These are phyloP conservation scores for Baryphthengus martii DNA, from an alignment of 2,113 vertebrate genomes.

Conservation along the genomic window DNA sequence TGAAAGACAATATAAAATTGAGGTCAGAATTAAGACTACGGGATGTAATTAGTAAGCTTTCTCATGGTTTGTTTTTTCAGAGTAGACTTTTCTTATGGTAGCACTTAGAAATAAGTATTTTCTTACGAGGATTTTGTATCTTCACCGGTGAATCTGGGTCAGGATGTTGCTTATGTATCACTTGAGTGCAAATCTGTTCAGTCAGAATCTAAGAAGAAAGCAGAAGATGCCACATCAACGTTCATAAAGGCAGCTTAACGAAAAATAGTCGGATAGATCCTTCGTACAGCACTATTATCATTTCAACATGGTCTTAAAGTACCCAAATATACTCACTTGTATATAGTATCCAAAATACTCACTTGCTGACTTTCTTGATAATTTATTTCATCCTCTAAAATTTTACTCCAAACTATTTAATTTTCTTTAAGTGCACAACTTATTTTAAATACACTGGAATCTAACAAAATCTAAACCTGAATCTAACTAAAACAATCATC, in stretches of 20 bases:
- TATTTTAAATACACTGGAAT: not conserved
- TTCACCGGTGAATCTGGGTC: constrained; percentile 96
- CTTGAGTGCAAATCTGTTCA: constrained; percentile 96
- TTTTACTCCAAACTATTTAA: not conserved
- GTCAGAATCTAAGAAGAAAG: constrained; percentile 85
- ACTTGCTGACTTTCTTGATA: not conserved
- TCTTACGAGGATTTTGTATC: constrained; percentile 98
- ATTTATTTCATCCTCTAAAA: not conserved
- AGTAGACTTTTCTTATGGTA: not conserved
- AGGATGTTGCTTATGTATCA: constrained; percentile 96
- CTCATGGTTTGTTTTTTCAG: not conserved
- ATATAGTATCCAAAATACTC: not conserved
- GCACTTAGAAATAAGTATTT: not conserved
- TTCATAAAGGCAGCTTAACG: not conserved
- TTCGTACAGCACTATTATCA: not conserved
- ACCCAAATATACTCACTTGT: no score
- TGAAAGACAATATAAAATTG: not conserved
- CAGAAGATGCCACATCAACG: not conserved
- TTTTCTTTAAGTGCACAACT: not conserved
- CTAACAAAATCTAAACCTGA: not conserved
- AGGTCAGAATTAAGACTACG: not conserved
- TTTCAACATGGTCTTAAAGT: not conserved
- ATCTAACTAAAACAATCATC: not conserved
- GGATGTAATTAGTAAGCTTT: not conserved
- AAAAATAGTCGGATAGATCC: not conserved